Conservation (phyloP, 2,888 invertebrate genomes). For the Harpalus rufipes region DNA sequence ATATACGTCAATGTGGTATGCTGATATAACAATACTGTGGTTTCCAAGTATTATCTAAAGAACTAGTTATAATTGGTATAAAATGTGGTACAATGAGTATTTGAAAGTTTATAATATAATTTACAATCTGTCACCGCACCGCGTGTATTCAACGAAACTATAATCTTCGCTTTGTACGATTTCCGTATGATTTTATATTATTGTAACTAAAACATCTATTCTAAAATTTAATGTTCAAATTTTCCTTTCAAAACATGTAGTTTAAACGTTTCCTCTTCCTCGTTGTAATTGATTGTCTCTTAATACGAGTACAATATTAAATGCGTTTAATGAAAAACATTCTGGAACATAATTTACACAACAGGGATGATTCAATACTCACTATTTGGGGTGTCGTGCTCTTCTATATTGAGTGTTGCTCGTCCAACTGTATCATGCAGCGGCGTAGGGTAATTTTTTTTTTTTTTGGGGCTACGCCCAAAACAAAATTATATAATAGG, state of each 20-base stretch:
- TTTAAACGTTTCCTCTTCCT: background rate
- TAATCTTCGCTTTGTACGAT: background rate
- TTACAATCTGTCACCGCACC: background rate
- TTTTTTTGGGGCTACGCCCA: background rate
- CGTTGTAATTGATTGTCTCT: conserved; percentile 1
- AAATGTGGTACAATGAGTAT: background rate
- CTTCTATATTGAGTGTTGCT: conserved; percentile 23
- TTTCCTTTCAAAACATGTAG: background rate
- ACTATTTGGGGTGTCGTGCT: conserved; percentile 22
- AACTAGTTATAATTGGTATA: background rate
- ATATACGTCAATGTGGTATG: no score
- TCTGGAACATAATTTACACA: conserved; percentile 15
- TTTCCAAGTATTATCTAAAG: background rate
- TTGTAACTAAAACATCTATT: conserved; percentile 6
- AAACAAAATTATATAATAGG: no score
- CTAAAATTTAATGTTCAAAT: conserved; percentile 4
- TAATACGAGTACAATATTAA: background rate
- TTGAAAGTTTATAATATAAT: background rate
- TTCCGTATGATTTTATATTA: conserved; percentile 3
- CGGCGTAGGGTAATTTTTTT: background rate
- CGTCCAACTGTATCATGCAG: background rate
- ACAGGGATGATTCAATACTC: conserved; percentile 14
- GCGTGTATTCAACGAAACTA: no score
- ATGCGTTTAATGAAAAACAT: conserved; percentile 18
- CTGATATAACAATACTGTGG: background rate